Evolutionary conservation across 1,140 invertebrate genomes (phyloP).

Genomic region (Philotrypesis tridentata): DNA sequence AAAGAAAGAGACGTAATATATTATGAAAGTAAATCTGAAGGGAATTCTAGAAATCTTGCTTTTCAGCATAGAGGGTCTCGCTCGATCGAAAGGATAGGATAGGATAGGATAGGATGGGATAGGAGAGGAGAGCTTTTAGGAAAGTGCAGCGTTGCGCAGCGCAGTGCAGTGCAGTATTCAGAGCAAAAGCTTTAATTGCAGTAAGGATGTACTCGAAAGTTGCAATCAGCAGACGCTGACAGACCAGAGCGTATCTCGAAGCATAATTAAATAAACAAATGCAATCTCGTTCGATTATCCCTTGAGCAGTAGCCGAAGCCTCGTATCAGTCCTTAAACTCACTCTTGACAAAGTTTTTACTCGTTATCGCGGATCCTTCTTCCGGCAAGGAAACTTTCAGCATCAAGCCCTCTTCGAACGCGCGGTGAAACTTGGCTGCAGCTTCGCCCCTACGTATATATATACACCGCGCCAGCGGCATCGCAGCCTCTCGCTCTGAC

Average conservation of each 20-base stretch:
- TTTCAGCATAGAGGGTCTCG: no score
- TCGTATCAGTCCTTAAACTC: not conserved
- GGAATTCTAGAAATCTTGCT: no score
- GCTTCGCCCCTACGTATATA: no score
- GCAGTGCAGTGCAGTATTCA: no score
- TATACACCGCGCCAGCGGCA: not conserved
- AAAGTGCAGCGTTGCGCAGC: no score
- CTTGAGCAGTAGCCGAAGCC: not conserved
- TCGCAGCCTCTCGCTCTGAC: not conserved
- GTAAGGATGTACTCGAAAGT: no score
- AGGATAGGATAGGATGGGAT: no score
- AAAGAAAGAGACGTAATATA: no score
- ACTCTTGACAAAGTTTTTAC: not conserved
- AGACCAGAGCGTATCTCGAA: not conserved
- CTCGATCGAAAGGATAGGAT: no score
- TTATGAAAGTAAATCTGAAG: no score
- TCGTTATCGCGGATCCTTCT: not conserved
- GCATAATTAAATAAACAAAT: constrained; percentile 30
- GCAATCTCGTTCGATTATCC: constrained; percentile 9
- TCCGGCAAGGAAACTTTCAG: not conserved
- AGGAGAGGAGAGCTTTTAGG: no score
- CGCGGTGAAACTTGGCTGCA: not conserved
- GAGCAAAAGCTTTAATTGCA: no score
- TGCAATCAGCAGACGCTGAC: not conserved
- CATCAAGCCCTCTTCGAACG: not conserved